A percentile compares a stretch with the other conserved stretches of the same genome.
Conservation (phyloP, 2,797 vertebrate species). For the Manis pentadactyla region DNA sequence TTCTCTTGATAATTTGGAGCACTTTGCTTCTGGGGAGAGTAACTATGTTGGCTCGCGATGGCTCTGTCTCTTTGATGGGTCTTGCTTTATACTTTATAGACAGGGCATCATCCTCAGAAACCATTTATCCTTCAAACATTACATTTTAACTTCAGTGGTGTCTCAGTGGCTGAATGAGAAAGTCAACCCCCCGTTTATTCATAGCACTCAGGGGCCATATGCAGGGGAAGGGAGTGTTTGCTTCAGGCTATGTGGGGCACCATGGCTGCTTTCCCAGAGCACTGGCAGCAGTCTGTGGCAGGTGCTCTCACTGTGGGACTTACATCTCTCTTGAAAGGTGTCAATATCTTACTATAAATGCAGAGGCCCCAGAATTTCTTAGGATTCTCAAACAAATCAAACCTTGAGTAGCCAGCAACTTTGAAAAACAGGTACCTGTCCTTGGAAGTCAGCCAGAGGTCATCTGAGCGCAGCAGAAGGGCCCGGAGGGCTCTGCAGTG, state of each 20-base stretch:
- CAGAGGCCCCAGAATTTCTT: slow-evolving; percentile 17
- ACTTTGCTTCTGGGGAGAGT: neutral
- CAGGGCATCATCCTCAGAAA: neutral
- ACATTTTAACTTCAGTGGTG: neutral
- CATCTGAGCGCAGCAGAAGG: too few species aligned
- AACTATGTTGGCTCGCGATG: neutral
- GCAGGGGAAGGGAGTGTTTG: neutral
- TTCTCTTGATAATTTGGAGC: neutral
- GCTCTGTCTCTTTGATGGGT: neutral
- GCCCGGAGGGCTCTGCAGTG: rapidly evolving
- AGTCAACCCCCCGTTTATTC: neutral
- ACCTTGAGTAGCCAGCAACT: neutral
- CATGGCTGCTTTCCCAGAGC: slow-evolving; percentile 24
- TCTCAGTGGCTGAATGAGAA: neutral
- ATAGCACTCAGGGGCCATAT: neutral
- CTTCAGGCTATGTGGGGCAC: neutral
- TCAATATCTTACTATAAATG: slow-evolving; percentile 31
- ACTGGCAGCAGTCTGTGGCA: neutral
- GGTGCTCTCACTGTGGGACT: neutral
- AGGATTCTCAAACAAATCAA: slow-evolving; percentile 67
- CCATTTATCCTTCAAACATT: neutral
- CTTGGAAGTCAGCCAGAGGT: neutral
- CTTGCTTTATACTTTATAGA: neutral
- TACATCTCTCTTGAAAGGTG: slow-evolving; percentile 26
- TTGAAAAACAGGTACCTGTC: neutral